These are phyloP conservation scores for Portunus trituberculatus DNA, from an alignment of 1,140 invertebrate species.

Conservation along the genomic window DNA sequence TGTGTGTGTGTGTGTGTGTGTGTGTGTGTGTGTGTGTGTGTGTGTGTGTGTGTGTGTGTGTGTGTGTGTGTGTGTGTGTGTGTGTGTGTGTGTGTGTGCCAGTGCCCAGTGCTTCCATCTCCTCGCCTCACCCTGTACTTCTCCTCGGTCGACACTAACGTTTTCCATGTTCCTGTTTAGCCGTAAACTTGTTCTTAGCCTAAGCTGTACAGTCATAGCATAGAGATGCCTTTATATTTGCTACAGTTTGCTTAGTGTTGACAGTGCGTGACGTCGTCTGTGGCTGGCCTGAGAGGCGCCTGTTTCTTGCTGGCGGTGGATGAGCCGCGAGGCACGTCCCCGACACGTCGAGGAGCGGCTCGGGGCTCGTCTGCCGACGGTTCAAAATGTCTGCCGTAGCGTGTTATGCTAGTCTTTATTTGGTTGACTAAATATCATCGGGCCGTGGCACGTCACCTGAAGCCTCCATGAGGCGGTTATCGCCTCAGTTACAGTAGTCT, in stretches of 20 bases:
- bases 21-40: constrained; percentile 42
- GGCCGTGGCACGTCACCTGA: neutral
- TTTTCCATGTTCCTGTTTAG: constrained; percentile 14
- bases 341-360: no score
- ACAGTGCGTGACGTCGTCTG: constrained; percentile 12
- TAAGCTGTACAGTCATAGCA: neutral
- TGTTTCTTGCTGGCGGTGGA: neutral
- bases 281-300: neutral
- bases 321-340: neutral
- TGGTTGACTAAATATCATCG: neutral
- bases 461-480: neutral
- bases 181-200: neutral
- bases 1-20: constrained; percentile 49
- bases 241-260: constrained; percentile 13
- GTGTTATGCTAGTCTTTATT: neutral
- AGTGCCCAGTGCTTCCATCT: constrained; percentile 41
- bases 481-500: neutral
- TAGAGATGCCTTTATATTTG: constrained; percentile 23
- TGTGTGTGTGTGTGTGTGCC: constrained; percentile 47
- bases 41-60: constrained; percentile 50
- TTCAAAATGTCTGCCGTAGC: neutral
- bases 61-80: constrained; percentile 47
- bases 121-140: constrained; percentile 8
- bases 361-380: neutral
- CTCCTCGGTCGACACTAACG: neutral